Base-by-base conservation (phyloP, 2,113 vertebrate species). In the Onychostoma macrolepis region DNA sequence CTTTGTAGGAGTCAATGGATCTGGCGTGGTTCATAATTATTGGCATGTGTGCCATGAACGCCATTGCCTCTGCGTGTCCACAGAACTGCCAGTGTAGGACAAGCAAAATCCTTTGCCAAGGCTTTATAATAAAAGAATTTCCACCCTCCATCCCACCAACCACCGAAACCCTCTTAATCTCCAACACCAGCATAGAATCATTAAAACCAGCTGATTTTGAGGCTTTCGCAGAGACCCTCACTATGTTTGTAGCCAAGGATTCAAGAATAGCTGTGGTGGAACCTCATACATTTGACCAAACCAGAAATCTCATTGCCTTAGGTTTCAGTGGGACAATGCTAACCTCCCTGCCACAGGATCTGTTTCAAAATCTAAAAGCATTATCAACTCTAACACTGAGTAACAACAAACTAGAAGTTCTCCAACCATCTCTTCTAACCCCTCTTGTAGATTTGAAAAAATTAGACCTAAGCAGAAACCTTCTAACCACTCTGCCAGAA, bases 381-480 rank as follows among this genome's bases (percentile, higher is more conserved):
- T 96, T 99, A n/a, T 84, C 94, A 21, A 92, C 90, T 86, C 93
- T 99, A 89, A 95, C 92, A 87, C 93, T 99, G 72, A 96, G 90
- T 80, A 93, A 89, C 90, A 99, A 97, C 89, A 95, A 92, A 19
- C 88, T 95, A 7, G 26, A 80, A 30, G 83, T 86, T 9, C 84
- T 95, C 4, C 92, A 84, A 2, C 89, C 94, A 48, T 74, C 85
- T 13, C 93, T 94, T 91, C 90, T 95, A 76, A 88, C 81, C 10
- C 13, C 19, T 0, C 81, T 95, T 53, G 86, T 36, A 71, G 7
- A 28, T 24, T 87, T 95, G 10, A 90, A 28, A 13, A 0, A 0
- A 0, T 87, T 95, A n/a, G 93, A 95, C 76, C 88, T 95, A 6
- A 92, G 90, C 77, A 89, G 28, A 81, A 95, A 95, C 56, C 83